Conservation (phyloP, 2,888 invertebrate genomes). For the Melieria omissa region DNA sequence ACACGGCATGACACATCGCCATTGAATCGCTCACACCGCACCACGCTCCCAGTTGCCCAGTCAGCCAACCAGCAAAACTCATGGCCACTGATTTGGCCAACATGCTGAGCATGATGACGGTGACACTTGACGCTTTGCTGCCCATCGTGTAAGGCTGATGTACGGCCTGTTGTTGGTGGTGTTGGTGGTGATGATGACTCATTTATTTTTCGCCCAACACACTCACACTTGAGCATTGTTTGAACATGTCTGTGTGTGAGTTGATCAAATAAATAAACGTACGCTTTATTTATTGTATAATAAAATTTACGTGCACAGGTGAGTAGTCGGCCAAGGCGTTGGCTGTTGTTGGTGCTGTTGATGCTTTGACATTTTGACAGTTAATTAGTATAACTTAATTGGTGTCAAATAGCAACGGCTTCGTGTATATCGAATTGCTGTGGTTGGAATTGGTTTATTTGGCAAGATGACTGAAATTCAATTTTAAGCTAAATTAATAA, state of each 20-base stretch:
- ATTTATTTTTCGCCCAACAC: constrained; percentile 27
- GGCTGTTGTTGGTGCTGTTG: constrained; percentile 17
- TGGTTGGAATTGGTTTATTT: no score
- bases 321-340: background rate
- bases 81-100: background rate
- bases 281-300: constrained; percentile 25
- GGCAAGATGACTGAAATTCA: no score
- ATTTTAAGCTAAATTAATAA: no score
- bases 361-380: constrained; percentile 56
- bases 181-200: constrained; percentile 36
- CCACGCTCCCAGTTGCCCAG: no score
- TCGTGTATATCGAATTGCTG: no score
- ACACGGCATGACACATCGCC: constrained; percentile 2
- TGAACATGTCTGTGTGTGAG: constrained; percentile 25
- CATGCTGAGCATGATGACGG: constrained; percentile 21
- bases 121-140: constrained; percentile 14
- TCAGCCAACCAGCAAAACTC: background rate
- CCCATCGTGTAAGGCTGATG: background rate
- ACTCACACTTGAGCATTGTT: constrained; percentile 12
- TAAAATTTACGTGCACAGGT: constrained; percentile 6
- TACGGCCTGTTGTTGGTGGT: background rate
- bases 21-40: background rate
- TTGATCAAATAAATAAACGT: constrained; percentile 26
- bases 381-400: constrained; percentile 55
- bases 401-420: constrained; percentile 35